Evolutionary conservation across 2,113 vertebrate genomes (phyloP).

Genomic region (Gobius niger): DNA sequence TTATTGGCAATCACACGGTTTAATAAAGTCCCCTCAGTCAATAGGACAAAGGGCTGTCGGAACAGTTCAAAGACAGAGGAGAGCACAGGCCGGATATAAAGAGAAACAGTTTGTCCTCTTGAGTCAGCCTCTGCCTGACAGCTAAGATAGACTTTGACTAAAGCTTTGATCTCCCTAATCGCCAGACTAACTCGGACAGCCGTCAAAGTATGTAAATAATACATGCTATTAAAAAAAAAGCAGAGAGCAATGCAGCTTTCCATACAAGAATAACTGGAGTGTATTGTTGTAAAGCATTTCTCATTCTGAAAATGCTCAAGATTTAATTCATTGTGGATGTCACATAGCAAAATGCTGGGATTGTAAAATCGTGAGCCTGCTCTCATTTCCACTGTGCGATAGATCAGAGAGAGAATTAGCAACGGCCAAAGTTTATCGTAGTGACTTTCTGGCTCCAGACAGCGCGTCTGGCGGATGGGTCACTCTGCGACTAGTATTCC

Average conservation of each 20-base stretch:
- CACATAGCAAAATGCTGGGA: too few species aligned
- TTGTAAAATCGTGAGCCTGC: too few species aligned
- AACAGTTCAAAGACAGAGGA: not conserved
- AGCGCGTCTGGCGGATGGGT: too few species aligned
- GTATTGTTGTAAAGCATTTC: not conserved
- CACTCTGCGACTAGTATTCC: too few species aligned
- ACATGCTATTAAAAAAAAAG: not conserved
- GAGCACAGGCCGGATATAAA: not conserved
- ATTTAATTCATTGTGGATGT: too few species aligned
- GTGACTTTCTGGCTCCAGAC: too few species aligned
- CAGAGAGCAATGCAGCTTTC: not conserved
- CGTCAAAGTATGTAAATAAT: not conserved
- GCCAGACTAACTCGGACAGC: constrained; percentile 1
- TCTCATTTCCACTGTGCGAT: too few species aligned
- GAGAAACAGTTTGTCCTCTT: constrained; percentile 8
- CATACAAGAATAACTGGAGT: not conserved
- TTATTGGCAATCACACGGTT: constrained; percentile 8
- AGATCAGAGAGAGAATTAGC: too few species aligned
- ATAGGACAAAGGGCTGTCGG: not conserved
- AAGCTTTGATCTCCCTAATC: constrained; percentile 4
- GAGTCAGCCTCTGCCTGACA: not conserved
- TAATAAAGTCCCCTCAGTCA: constrained; percentile 8
- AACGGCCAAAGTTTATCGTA: too few species aligned
- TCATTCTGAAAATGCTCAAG: too few species aligned
- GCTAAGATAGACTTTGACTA: constrained; percentile 6